These are phyloP conservation scores for Rhinichthys klamathensis DNA, from an alignment of 2,113 vertebrate genomes.

Conservation along the genomic window DNA sequence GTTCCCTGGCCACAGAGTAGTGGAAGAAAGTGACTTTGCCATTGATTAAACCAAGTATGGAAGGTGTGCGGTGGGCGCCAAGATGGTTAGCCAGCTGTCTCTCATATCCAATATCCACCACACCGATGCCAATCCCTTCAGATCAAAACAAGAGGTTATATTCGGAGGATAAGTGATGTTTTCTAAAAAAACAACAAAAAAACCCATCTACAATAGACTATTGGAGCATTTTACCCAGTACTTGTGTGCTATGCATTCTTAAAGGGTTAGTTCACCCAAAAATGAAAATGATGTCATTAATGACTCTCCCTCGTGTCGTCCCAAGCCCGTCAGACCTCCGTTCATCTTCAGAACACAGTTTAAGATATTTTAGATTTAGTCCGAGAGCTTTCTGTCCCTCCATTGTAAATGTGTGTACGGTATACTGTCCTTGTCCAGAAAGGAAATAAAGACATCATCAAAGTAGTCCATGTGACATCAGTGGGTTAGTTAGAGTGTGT, in stretches of 20 bases:
- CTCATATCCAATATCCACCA: slow-evolving; percentile 90
- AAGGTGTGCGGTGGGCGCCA: slow-evolving; percentile 87
- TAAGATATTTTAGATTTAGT: too few species aligned
- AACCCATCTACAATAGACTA: neutral
- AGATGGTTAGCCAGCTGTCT: slow-evolving; percentile 88
- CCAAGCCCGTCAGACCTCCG: too few species aligned
- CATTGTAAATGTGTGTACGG: too few species aligned
- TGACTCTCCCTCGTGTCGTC: too few species aligned
- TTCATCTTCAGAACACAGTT: too few species aligned
- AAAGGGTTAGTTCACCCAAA: too few species aligned
- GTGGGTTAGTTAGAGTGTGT: too few species aligned
- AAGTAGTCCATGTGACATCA: too few species aligned
- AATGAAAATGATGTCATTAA: too few species aligned
- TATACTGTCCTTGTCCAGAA: too few species aligned
- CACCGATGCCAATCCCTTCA: slow-evolving; percentile 91
- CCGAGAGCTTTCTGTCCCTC: too few species aligned
- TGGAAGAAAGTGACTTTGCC: slow-evolving; percentile 92
- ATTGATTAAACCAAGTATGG: slow-evolving; percentile 88
- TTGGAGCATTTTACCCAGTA: neutral
- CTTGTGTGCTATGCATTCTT: neutral
- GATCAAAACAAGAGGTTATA: slow-evolving; percentile 19
- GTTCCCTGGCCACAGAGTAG: slow-evolving; percentile 81
- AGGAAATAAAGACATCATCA: too few species aligned
- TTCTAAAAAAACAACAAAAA: neutral
- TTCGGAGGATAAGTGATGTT: neutral